Base-by-base conservation (phyloP, 2,113 vertebrate species). In the Carettochelys insculpta region DNA sequence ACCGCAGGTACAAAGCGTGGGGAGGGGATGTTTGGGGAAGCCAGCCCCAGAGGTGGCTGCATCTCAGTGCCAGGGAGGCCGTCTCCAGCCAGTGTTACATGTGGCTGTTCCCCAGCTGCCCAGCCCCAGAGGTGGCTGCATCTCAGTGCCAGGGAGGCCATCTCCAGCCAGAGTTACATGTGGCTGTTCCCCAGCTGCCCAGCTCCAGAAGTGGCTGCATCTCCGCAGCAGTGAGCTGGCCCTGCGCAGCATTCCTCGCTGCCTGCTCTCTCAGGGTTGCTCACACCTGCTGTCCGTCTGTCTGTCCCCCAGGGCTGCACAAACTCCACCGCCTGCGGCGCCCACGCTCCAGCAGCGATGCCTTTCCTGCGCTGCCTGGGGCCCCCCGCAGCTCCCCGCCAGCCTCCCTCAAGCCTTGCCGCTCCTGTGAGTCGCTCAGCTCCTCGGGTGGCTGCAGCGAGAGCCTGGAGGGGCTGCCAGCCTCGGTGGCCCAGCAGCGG, bases 301-400 rank as follows among this genome's bases (percentile, higher is more conserved):
- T 77, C 38, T 38, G 45, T n/a, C 52, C 41, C 24, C 82, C 86
- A 97, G 97, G 95, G 68, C 92, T 94, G n/a, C 90, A 88, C 2
- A 96, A 92, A 80, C 83, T 86, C 45, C 97, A 85, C 89, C 96
- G 97, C 13, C 96, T 98, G 3, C 97, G 98, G 11, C 95, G 98
- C 8, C 98, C 98, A 2, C 97, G 97, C 80, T 98, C 98, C 22
- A 98, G 98, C 92, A 98, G 98, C 1, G 98, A 98, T 10, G 97
- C 98, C 50, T 97, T 98, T 56, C 97, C 98, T 0, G 92, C 97
- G 13, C 87, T 97, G 89, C 88, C 92, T 92, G 96, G 17, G 89
- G 92, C 94, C 85, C 9, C 94, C 34, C 93, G 90, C 16, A 96
- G 94, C 90, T 97, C 96, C 1, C 75, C 77, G 5, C 77, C 80